Evolutionary conservation across 2,797 vertebrate species (phyloP).

Genomic region (Loris lydekkerianus): DNA sequence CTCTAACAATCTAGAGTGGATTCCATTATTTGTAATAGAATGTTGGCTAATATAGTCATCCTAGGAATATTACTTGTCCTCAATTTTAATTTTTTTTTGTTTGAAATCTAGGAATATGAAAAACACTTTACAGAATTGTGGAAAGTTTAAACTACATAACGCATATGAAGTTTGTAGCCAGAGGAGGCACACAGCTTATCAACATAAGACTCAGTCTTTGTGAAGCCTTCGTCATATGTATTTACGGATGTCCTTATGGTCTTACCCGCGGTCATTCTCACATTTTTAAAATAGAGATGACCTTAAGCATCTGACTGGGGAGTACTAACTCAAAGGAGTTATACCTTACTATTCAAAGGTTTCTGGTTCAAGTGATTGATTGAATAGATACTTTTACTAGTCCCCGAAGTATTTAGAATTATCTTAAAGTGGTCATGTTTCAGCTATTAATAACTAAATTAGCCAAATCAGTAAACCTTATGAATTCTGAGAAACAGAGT

Average conservation of each 20-base stretch:
- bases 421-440: background rate
- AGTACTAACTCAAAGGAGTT: background rate
- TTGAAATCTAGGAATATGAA: background rate
- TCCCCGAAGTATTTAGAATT: slow-evolving; percentile 29
- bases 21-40: background rate
- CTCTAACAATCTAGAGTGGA: background rate
- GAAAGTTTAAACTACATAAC: slow-evolving; percentile 1
- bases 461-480: slow-evolving; percentile 4
- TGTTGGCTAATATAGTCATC: background rate
- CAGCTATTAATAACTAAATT: background rate
- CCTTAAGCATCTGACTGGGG: background rate
- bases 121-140: background rate
- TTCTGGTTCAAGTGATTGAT: background rate
- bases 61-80: background rate
- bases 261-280: background rate
- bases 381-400: background rate
- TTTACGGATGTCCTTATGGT: background rate
- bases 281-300: background rate
- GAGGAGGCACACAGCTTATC: background rate
- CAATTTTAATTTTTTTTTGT: background rate
- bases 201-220: background rate
- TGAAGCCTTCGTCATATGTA: background rate
- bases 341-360: background rate
- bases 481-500: background rate
- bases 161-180: background rate